Conservation (phyloP, 2,113 vertebrate species). For the Mola mola region DNA sequence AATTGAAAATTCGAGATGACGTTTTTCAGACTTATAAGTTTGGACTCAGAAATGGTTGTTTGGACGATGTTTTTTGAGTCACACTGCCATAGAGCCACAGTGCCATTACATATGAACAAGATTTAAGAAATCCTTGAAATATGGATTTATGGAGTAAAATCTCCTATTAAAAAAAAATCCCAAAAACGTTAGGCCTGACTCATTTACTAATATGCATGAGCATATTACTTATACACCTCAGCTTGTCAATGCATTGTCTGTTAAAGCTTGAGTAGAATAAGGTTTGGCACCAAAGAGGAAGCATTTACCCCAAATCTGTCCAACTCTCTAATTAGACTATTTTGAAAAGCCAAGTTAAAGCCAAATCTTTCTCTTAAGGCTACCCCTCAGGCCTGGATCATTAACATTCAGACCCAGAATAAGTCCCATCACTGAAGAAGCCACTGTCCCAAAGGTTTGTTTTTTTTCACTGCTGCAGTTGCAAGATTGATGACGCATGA, state of each 20-base stretch:
- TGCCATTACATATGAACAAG: too few species aligned
- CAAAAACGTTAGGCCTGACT: too few species aligned
- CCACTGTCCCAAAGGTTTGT: slow-evolving; percentile 12
- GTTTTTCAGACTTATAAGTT: too few species aligned
- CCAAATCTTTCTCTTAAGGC: slow-evolving; percentile 38
- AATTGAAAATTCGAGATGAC: too few species aligned
- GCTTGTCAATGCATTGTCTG: not conserved
- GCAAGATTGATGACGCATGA: too few species aligned
- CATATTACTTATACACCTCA: slow-evolving; percentile 20
- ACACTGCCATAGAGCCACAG: too few species aligned
- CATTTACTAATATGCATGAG: not conserved
- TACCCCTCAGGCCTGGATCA: slow-evolving; percentile 48
- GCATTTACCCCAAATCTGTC: slow-evolving; percentile 45
- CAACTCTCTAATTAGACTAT: slow-evolving; percentile 53
- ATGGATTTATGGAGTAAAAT: too few species aligned
- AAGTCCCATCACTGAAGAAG: slow-evolving; percentile 10
- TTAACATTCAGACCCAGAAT: slow-evolving; percentile 24
- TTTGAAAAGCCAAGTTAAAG: slow-evolving; percentile 52
- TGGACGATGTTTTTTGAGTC: too few species aligned
- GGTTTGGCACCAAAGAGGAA: slow-evolving; percentile 29
- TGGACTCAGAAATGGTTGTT: too few species aligned
- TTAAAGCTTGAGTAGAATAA: not conserved
- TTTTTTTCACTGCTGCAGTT: not conserved
- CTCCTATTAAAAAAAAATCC: too few species aligned
- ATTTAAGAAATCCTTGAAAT: too few species aligned